These are phyloP conservation scores for Pterois miles DNA, from an alignment of 2,797 vertebrate species.

Conservation along the genomic window DNA sequence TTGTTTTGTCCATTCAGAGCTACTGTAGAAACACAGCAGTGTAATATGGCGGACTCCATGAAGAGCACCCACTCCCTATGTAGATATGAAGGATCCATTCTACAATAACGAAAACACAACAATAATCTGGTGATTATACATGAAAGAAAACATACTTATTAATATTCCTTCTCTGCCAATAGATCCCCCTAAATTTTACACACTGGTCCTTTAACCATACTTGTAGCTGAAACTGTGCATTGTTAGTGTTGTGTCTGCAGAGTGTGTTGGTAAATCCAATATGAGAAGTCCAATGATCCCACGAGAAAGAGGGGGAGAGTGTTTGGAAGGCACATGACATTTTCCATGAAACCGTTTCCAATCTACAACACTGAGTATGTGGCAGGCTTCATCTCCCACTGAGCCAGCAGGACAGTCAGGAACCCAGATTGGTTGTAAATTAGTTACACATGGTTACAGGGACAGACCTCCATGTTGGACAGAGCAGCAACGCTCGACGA, in stretches of 20 bases:
- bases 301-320: not conserved
- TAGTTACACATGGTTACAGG: constrained; percentile 51
- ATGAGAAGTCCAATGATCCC: not conserved
- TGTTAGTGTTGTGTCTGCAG: not conserved
- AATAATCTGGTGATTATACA: no score
- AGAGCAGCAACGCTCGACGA: not conserved
- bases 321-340: constrained; percentile 22
- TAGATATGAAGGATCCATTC: no score
- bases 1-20: no score
- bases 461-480: constrained; percentile 33
- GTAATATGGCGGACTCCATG: no score
- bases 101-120: no score
- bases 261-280: not conserved
- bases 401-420: constrained; percentile 41
- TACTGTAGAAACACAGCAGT: no score
- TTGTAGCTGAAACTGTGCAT: not conserved
- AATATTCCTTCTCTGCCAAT: no score
- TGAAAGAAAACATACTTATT: no score
- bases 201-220: no score
- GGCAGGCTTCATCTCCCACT: constrained; percentile 23
- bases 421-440: constrained; percentile 56
- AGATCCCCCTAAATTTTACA: no score
- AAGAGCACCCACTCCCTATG: no score
- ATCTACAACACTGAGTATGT: constrained; percentile 8
- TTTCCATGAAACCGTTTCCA: constrained; percentile 40